Evolutionary conservation across 2,113 vertebrate genomes (phyloP).

Genomic region (Pseudorhombus dupliciocellatus): DNA sequence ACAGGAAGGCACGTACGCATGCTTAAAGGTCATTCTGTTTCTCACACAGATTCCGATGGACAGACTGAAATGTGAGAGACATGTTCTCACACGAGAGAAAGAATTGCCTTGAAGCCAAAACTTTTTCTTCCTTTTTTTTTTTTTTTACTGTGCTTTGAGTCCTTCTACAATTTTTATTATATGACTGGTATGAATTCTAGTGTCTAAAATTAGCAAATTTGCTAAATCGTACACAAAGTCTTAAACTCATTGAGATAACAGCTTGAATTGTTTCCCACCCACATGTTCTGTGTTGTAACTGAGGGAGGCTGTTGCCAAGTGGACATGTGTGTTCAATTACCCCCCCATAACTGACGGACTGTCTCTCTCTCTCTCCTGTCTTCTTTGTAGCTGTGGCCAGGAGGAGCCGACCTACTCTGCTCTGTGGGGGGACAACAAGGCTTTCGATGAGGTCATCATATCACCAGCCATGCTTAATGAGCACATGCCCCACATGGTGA

Average conservation of each 20-base stretch:
- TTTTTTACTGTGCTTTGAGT: too few species aligned
- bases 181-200: not conserved
- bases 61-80: too few species aligned
- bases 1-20: too few species aligned
- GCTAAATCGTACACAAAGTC: not conserved
- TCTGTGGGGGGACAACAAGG: conserved; percentile 98
- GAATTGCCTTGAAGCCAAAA: too few species aligned
- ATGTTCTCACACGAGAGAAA: too few species aligned
- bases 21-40: too few species aligned
- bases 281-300: not conserved
- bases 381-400: conserved; percentile 89
- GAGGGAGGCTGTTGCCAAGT: conserved; percentile 5
- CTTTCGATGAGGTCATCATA: conserved; percentile 98
- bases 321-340: conserved; percentile 4
- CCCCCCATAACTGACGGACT: conserved; percentile 11
- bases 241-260: not conserved
- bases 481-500: conserved; percentile 97
- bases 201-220: not conserved
- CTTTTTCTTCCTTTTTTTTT: too few species aligned
- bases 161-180: not conserved
- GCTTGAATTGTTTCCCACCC: not conserved
- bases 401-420: conserved; percentile 98
- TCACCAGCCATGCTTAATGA: conserved; percentile 98
- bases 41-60: too few species aligned
- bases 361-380: conserved; percentile 28